Conservation (phyloP, 2,113 vertebrate species). For the Tiliqua scincoides region DNA sequence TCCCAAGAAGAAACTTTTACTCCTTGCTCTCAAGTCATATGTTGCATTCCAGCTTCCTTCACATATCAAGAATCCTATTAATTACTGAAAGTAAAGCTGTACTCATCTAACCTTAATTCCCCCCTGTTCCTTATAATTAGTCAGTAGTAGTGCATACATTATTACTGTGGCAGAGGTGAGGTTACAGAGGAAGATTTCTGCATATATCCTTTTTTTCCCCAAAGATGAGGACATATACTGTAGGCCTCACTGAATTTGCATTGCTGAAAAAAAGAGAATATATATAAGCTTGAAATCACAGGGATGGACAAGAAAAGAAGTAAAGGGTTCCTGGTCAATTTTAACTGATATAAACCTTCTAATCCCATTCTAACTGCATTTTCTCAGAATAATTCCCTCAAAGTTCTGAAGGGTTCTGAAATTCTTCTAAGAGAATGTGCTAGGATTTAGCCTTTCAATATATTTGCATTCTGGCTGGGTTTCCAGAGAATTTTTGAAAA, state of each 20-base stretch:
- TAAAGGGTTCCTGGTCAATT: not conserved
- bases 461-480: not conserved
- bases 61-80: slow-evolving; percentile 3
- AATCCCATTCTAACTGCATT: not conserved
- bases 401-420: not conserved
- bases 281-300: not conserved
- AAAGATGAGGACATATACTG: not conserved
- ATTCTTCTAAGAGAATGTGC: not conserved
- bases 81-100: not conserved
- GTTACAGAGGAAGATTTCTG: not conserved
- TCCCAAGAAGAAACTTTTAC: not conserved
- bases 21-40: not conserved
- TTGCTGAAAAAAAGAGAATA: not conserved
- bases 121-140: slow-evolving; percentile 12
- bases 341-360: not conserved
- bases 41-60: not conserved
- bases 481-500: not conserved
- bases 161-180: not conserved
- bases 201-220: not conserved
- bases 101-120: slow-evolving; percentile 1
- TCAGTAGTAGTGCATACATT: not conserved
- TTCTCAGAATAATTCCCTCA: not conserved
- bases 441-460: not conserved
- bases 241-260: not conserved
- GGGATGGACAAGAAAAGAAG: not conserved